A percentile compares a stretch with the other conserved stretches of the same genome.
phyloP scores from a whole-genome alignment of 2,888 invertebrate species.

The Sipha maydis region DNA sequence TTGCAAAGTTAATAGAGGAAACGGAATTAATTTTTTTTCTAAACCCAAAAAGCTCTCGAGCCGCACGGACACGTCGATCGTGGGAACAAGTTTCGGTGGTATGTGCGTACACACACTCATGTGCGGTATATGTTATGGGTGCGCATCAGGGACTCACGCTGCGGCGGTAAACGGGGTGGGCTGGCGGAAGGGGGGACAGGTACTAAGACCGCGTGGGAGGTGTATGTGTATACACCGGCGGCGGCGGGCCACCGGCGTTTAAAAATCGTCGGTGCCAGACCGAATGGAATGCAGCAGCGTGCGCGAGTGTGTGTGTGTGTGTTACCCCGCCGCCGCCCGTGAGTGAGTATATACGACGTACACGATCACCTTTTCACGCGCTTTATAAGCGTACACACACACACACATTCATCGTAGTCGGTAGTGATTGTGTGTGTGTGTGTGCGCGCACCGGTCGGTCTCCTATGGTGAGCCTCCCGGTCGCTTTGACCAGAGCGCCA shows the following conservation, averaged over 20 bases:
- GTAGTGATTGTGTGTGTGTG: neutral
- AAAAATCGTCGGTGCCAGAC: constrained; percentile 58
- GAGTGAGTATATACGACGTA: neutral
- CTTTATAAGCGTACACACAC: neutral
- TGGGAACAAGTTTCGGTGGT: constrained; percentile 43
- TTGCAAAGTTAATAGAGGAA: no score
- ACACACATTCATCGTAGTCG: neutral
- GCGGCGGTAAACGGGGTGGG: neutral
- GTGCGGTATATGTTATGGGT: neutral
- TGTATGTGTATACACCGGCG: constrained; percentile 26
- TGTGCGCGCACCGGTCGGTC: neutral
- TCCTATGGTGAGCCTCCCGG: constrained; percentile 25
- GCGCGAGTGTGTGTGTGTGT: neutral
- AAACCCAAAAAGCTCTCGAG: neutral
- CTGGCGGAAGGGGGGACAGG: constrained; percentile 10
- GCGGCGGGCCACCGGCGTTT: constrained; percentile 60
- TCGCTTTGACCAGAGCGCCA: constrained; percentile 48
- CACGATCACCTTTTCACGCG: constrained; percentile 44
- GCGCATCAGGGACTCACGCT: constrained; percentile 31
- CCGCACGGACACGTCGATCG: constrained; percentile 12
- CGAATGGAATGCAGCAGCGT: constrained; percentile 49
- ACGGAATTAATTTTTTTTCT: neutral
- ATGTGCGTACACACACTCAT: neutral
- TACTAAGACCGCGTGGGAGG: constrained; percentile 54
- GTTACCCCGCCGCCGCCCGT: neutral